These are phyloP conservation scores for Gymnogyps californianus DNA, from an alignment of 2,113 vertebrate genomes.

Conservation along the genomic window DNA sequence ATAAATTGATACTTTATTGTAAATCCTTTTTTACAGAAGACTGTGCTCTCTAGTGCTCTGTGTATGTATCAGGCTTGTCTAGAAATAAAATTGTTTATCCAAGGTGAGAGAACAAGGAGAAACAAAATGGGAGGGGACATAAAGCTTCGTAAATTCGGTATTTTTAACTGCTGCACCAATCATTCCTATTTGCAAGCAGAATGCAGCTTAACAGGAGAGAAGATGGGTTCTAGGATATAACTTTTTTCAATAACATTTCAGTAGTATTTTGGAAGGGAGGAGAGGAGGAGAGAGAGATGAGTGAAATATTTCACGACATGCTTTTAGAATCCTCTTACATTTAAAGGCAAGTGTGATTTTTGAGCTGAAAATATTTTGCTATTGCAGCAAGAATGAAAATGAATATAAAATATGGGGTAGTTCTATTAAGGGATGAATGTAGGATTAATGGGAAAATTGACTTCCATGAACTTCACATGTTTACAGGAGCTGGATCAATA, in stretches of 20 bases:
- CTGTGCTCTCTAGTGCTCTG: neutral
- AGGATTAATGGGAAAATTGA: neutral
- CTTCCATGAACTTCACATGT: conserved; percentile 11
- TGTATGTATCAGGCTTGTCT: neutral
- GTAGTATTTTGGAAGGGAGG: neutral
- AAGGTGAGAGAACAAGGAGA: neutral
- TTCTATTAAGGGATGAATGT: neutral
- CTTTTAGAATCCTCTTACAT: neutral
- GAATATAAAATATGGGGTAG: neutral
- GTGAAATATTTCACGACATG: neutral
- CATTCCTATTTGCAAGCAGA: neutral
- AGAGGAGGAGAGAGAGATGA: neutral
- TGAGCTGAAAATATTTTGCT: neutral
- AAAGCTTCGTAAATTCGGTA: neutral
- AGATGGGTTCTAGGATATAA: neutral
- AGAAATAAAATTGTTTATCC: neutral
- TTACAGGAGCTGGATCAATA: conserved; percentile 10
- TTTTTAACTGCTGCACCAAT: neutral
- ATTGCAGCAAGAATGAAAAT: neutral
- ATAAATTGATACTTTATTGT: neutral
- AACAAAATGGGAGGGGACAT: neutral
- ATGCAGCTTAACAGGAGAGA: neutral
- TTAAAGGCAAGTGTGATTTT: neutral
- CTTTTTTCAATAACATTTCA: neutral
- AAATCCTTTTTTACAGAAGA: neutral